Evolutionary conservation across 2,113 vertebrate genomes (phyloP), one percentile per base, ranked within the genome.

Genomic region (Vidua chalybeata): DNA sequence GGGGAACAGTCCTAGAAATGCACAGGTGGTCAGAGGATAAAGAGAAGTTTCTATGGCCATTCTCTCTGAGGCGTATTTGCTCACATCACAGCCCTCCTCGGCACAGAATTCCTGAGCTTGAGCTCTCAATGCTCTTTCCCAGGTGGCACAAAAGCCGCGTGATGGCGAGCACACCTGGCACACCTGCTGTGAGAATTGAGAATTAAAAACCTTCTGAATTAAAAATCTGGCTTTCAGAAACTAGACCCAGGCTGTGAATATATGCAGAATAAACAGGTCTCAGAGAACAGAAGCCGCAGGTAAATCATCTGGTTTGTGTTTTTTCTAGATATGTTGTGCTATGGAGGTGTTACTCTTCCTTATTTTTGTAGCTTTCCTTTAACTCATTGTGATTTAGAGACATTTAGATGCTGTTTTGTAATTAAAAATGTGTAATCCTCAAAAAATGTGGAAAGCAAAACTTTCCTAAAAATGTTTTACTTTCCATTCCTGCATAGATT

Each of bases 101-200:
- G 27, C 6, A 14, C 0, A 0, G 12, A 39, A 39, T 59, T 87
- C 74, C 35, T 15, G 30, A 93, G 39, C 43, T 41, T 33, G 48
- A 49, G 56, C 48, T 59, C 13, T 4, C 2, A 7, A 1, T 22
- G 9, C 11, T 59, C 16, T 39, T 76, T 79, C 35, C 33, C 0
- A 1, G 15, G 67, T 1, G 5, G 13, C 15, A 22, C 1, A 14
- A 66, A 74, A 69, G 28, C 46, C 0, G 0, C n/a, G 11, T 7
- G 28, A 28, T 7, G 1, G 1, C 58, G 73, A 48, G 43, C 24
- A 23, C 27, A 26, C 76, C 58, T 67, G 41, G 23, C 61, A 64
- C 20, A 82, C 19, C 35, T 76, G 58, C 45, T 73, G 49, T 39
- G 52, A 78, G 73, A 39, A 52, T 2, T 31, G 48, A 58, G 58